Base-by-base conservation (phyloP, 2,888 invertebrate species). In the Habrosyne pyritoides region DNA sequence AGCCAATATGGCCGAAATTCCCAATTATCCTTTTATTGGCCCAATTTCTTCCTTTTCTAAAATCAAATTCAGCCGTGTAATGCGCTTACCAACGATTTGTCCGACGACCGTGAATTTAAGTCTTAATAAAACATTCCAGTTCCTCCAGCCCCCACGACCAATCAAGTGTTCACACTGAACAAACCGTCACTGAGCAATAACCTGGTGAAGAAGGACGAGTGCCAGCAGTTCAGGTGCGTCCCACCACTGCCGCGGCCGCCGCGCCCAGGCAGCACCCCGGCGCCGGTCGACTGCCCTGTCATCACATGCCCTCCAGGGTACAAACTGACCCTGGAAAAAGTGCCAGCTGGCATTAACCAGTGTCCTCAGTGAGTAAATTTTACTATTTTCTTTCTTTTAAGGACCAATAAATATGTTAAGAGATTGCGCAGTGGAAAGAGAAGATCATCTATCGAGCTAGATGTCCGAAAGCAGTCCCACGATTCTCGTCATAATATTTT, bases 221-320 rank as follows among this genome's bases (percentile, higher is more conserved):
- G 94, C 67, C 81, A 78, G 0, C 92, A 94, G 75, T 95, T 94
- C 81, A 87, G 86, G 49, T 95, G 95, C 71, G 79, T 93, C 10
- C 91, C 93, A 0, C 71, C 73, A 8, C 86, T 93, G 56, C 93
- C 93, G 0, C 91, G 93, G 0, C 91, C 91, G n/a, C n/a, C 51
- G 63, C 67, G 10, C 86, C 88, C 5, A 6, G 81, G 80, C 0
- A 68, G 66, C 12, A 79, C 80, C 0, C 69, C 75, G 0, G 68
- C 75, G 2, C 82, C 89, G 0, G 63, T 74, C 0, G 49, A 69
- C 0, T 94, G 94, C 69, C 89, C 93, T 0, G 78, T 91, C 7
- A 88, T 92, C 2, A 66, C 73, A 10, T 96, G 96, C 68, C 96
- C 95, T 0, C 83, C 91, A 0, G 93, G 93, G 0, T 95, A 95